These are phyloP conservation scores for Leptopilina syphax DNA, from an alignment of 2,888 invertebrate genomes.

Conservation along the genomic window DNA sequence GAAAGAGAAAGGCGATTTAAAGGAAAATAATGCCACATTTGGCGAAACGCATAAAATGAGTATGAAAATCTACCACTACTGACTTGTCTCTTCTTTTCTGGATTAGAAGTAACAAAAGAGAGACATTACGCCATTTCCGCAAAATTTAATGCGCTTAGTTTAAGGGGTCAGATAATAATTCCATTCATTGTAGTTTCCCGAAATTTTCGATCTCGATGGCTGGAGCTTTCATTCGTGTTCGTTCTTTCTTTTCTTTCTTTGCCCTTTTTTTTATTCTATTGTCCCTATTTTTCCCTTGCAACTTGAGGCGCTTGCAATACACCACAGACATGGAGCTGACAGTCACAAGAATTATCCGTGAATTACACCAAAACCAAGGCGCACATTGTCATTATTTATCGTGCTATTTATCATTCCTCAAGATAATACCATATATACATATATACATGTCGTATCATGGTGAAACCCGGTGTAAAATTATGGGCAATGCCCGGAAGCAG, in stretches of 20 bases:
- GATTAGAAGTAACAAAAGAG: conserved; percentile 63
- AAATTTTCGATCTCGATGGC: conserved; percentile 15
- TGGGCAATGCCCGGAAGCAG: conserved; percentile 22
- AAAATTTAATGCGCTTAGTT: conserved; percentile 53
- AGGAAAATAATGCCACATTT: conserved; percentile 38
- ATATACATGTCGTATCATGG: conserved; percentile 7
- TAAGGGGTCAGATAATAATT: conserved; percentile 49
- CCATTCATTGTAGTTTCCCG: conserved; percentile 56
- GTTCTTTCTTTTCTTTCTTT: conserved; percentile 8
- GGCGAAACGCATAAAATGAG: conserved; percentile 43
- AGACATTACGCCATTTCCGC: conserved; percentile 46
- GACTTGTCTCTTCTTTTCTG: conserved; percentile 42
- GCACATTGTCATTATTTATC: conserved; percentile 37
- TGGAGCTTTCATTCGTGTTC: conserved; percentile 28
- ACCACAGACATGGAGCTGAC: conserved; percentile 36
- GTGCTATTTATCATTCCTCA: conserved; percentile 33
- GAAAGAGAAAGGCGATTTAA: background rate
- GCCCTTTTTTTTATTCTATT: background rate
- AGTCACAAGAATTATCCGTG: conserved; percentile 35
- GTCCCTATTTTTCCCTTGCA: conserved; percentile 42
- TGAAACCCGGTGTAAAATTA: conserved; percentile 9
- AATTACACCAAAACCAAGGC: conserved; percentile 15
- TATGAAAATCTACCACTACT: conserved; percentile 60
- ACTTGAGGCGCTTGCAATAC: conserved; percentile 53
- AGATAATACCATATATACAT: conserved; percentile 17